These are phyloP conservation scores for Heliornis fulica DNA, from an alignment of 2,113 vertebrate genomes.

Conservation along the genomic window DNA sequence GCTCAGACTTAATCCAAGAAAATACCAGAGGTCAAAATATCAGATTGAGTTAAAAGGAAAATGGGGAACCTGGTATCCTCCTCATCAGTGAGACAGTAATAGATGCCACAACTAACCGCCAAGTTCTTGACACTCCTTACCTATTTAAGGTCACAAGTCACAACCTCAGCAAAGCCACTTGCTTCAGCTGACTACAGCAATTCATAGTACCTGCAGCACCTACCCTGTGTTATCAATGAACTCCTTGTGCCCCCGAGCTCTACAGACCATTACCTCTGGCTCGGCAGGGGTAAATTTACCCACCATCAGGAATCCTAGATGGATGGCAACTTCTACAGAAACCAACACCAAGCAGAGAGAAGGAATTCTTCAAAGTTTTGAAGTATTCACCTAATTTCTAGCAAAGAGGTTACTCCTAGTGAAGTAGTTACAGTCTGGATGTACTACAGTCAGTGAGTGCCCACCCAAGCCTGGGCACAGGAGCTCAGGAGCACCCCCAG, in stretches of 20 bases:
- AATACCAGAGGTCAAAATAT: neutral
- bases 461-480: neutral
- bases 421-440: neutral
- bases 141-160: neutral
- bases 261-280: neutral
- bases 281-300: neutral
- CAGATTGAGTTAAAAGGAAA: neutral
- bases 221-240: rapidly evolving
- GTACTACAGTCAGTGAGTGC: neutral
- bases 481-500: neutral
- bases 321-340: neutral
- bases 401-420: neutral
- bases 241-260: rapidly evolving
- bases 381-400: neutral
- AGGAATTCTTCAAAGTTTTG: neutral
- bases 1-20: neutral
- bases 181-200: neutral
- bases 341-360: neutral
- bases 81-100: neutral
- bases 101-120: neutral
- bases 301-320: neutral
- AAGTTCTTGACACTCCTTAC: neutral
- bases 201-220: neutral
- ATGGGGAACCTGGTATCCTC: neutral
- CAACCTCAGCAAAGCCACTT: neutral